Evolutionary conservation across 2,797 vertebrate species (phyloP).

Genomic region (Notoglanidium macrostoma): DNA sequence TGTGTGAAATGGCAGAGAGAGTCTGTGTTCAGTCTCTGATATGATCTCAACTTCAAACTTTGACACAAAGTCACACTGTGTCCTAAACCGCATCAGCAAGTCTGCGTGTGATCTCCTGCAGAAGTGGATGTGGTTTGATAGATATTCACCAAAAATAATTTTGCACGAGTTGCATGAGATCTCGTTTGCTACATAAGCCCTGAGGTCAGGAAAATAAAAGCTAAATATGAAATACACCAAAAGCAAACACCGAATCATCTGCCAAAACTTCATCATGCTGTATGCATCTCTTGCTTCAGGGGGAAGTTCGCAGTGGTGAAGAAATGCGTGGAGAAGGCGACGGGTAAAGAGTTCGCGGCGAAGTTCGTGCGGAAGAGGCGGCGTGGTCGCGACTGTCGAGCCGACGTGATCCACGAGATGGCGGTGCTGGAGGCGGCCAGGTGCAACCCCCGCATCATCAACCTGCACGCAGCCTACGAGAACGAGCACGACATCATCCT

Average conservation of each 20-base stretch:
- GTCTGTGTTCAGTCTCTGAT: background rate
- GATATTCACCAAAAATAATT: background rate
- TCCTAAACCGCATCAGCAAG: background rate
- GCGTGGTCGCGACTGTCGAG: slow-evolving; percentile 89
- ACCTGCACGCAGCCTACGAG: slow-evolving; percentile 90
- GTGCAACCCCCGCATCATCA: slow-evolving; percentile 83
- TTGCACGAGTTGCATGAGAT: background rate
- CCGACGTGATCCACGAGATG: slow-evolving; percentile 92
- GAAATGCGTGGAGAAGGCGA: slow-evolving; percentile 87
- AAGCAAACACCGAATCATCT: background rate
- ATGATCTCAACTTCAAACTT: background rate
- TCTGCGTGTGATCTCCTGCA: background rate
- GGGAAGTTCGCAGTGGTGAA: slow-evolving; percentile 95
- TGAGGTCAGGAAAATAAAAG: background rate
- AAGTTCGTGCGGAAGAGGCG: slow-evolving; percentile 93
- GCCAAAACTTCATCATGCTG: background rate
- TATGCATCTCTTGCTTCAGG: slow-evolving; percentile 64
- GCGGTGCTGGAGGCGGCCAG: slow-evolving; percentile 87
- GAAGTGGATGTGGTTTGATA: background rate
- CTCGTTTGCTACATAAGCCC: background rate
- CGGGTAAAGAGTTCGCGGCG: slow-evolving; percentile 91
- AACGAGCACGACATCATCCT: slow-evolving; percentile 89
- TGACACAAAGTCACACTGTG: background rate
- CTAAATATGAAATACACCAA: background rate
- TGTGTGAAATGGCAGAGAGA: background rate